A percentile compares a stretch with the other conserved stretches of the same genome.
phyloP scores from a whole-genome alignment of 2,888 invertebrate species.

The Odontomyia ornata region DNA sequence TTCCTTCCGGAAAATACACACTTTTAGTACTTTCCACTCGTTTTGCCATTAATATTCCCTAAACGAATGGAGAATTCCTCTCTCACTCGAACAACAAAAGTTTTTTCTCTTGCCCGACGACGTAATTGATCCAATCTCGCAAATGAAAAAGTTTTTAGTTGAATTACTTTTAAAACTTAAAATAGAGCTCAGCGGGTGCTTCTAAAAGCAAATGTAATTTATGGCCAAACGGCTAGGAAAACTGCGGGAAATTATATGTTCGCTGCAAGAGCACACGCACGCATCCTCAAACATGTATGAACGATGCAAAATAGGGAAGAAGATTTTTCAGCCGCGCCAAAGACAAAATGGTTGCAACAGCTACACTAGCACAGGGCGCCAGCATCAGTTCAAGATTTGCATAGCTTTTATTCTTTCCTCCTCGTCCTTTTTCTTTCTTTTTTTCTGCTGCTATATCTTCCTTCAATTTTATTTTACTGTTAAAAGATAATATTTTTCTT shows the following conservation, averaged over 20 bases:
- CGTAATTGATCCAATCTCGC: slow-evolving; percentile 47
- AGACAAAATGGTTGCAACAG: background rate
- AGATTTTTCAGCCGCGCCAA: background rate
- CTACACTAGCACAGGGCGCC: background rate
- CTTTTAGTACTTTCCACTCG: background rate
- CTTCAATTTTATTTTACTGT: background rate
- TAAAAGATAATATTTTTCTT: slow-evolving; percentile 9
- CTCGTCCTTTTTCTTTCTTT: background rate
- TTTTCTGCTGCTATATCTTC: background rate
- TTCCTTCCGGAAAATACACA: background rate
- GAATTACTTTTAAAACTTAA: slow-evolving; percentile 45
- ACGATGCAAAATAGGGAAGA: background rate
- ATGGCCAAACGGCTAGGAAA: slow-evolving; percentile 28
- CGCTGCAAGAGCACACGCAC: background rate
- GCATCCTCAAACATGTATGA: background rate
- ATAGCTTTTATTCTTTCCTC: slow-evolving; percentile 12
- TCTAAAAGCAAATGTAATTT: slow-evolving; percentile 33
- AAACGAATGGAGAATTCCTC: background rate
- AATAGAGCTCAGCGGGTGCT: slow-evolving; percentile 32
- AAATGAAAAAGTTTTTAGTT: slow-evolving; percentile 49
- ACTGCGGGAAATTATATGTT: background rate
- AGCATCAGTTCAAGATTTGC: background rate
- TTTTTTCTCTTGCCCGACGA: background rate
- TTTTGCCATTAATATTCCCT: background rate
- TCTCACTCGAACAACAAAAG: background rate